phyloP scores from a whole-genome alignment of 1,140 invertebrate genomes.

The Himalopsyche phryganea region DNA sequence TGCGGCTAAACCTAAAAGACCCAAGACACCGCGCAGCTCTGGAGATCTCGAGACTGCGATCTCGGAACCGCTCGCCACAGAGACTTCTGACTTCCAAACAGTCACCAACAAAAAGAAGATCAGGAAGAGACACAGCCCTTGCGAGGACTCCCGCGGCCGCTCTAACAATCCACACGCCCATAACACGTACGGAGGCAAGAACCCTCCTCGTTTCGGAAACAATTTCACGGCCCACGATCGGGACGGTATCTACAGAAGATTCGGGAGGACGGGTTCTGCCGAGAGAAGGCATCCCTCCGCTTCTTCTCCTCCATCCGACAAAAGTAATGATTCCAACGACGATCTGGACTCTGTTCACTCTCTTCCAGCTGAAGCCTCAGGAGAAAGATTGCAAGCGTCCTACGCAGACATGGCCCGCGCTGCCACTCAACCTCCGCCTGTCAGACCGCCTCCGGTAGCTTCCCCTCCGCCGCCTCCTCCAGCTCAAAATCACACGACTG shows the following conservation, averaged over 20 bases:
- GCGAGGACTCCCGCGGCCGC: slow-evolving; percentile 38
- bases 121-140: slow-evolving; percentile 57
- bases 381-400: slow-evolving; percentile 55
- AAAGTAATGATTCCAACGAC: slow-evolving; percentile 68
- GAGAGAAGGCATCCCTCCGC: slow-evolving; percentile 51
- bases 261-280: slow-evolving; percentile 10
- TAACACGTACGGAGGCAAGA: slow-evolving; percentile 13
- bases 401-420: slow-evolving; percentile 72
- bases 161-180: slow-evolving; percentile 22
- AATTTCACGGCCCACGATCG: slow-evolving; percentile 21
- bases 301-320: slow-evolving; percentile 64
- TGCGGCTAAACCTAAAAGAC: slow-evolving; percentile 41
- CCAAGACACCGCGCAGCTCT: slow-evolving; percentile 6
- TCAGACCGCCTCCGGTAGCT: slow-evolving; percentile 1
- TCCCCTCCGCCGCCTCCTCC: slow-evolving; percentile 8
- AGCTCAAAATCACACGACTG: neutral
- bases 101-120: slow-evolving; percentile 70
- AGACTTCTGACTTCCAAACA: slow-evolving; percentile 63
- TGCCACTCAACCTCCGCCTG: slow-evolving; percentile 35
- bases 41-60: slow-evolving; percentile 38
- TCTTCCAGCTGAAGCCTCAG: slow-evolving; percentile 58
- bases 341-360: slow-evolving; percentile 73
- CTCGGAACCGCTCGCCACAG: slow-evolving; percentile 42
- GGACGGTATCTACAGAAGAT: slow-evolving; percentile 22
- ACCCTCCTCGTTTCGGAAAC: slow-evolving; percentile 12